Base-by-base conservation (phyloP, 2,888 invertebrate genomes). In the Erebia ligea region DNA sequence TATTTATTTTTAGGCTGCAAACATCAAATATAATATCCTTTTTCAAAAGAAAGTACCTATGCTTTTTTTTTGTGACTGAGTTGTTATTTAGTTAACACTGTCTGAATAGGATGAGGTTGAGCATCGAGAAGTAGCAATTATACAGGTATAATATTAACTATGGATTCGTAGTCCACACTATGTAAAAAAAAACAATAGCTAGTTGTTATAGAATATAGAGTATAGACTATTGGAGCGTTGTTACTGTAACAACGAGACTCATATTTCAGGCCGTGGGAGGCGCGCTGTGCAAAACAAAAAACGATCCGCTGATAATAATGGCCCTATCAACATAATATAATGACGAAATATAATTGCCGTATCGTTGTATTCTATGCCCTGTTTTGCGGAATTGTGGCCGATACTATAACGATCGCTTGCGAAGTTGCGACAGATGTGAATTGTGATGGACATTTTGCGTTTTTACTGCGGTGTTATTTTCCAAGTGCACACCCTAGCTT, bases 281-380 rank as follows among this genome's bases (percentile, higher is more conserved):
- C 42, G 6, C 11, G n/a, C 25, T 52, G 21, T 61, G 34, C 63
- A 52, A 63, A 50, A 50, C 50, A 50, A 63, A 59, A 34, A 63
- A 63, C 63, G 50, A 52, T 63, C 25, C 63, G 10, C 15, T 25
- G 63, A 52, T 63, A 52, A 63, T 63, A 63, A 63, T 63, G 34
- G 50, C 25, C 48, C 17, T 34, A 63, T 63, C 21, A 63, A 50
- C 63, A 52, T 52, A 63, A 63, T 63, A 63, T 63, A 63, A 63
- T 50, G 63, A 48, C 63, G 25, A 63, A 63, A 63, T 63, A 63
- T 63, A 48, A 63, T 63, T 50, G 63, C 25, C 48, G 9, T 50
- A 50, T 50, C 25, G 63, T n/a, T 48, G n/a, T 25, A 52, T 17
- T 48, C 50, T 50, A 63, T 63, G 48, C 25, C 62, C 15, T 25